Base-by-base conservation (phyloP, 2,888 invertebrate species). In the Ophion obscuratus region DNA sequence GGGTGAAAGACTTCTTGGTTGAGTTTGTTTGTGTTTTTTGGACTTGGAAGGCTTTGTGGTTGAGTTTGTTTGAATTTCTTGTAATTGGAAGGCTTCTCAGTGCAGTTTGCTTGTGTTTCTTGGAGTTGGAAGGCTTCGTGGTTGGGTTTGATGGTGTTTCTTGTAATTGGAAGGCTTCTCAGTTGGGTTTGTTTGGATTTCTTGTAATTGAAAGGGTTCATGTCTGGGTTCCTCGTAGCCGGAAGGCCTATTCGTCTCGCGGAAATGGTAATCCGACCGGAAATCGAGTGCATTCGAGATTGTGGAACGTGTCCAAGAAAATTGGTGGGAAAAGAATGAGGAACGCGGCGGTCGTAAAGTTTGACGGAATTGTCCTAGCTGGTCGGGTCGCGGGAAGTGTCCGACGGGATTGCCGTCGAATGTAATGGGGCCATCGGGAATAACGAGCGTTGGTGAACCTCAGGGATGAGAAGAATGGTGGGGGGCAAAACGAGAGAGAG, bases 351-450 rank as follows among this genome's bases (percentile, higher is more conserved):
- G 14, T 66, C 67, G 70, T 82, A 85, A 82, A 78, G 68, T 62
- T 27, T 64, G 71, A 71, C 17, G 61, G n/a, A 44, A 62, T 66
- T 78, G 78, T 81, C 36, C 14, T 73, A 36, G 44, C 20, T 71
- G 66, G 77, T 78, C 20, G 31, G 66, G 77, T 78, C 31, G 31
- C 67, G 31, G 31, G 24, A 47, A 82, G 75, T 70, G 81, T 75
- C 64, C 74, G 68, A 70, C 17, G 20, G 70, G 27, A 71, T 84
- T 71, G 75, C 59, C 66, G 62, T 27, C 64, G 64, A 76, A 79
- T 68, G 80, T 78, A 78, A 81, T 75, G 71, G 83, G 83, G 59
- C 83, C 85, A 85, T 83, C 79, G 83, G 77, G 80, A 80, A 83
- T 31, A 83, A 83, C 77, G 86, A 83, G 14, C 76, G 57, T 76